Evolutionary conservation across 2,797 vertebrate genomes (phyloP), one percentile per base, ranked within the genome.

Genomic region (Liparis tanakae): DNA sequence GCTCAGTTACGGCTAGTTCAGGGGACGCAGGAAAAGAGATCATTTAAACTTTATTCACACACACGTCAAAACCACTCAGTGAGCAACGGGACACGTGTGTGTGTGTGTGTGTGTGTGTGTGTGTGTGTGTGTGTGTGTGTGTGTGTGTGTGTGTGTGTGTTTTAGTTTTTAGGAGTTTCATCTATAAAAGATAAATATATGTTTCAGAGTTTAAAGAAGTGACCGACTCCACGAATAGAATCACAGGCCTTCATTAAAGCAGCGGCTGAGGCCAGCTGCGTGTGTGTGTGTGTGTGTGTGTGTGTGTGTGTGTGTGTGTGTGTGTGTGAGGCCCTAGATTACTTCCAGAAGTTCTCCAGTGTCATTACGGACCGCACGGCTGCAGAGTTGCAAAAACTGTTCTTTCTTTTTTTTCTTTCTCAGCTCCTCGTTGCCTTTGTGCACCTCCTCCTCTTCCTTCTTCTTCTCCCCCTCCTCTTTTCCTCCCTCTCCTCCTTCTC

Each of bases 171-270:
- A 72, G 61, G 75, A 83, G 75, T 81, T 80, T 13, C n/a, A 74
- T 67, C 85, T 65, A 74, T 89, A 88, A 90, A 91, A 85, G 67
- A 79, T 61, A 82, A 74, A 76, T 80, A 66, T 90, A 73, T 89
- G 83, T 88, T 90, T 30, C 25, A 30, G 25, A 30, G 25, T 30
- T 30, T 30, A 30, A 30, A 30, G 25, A 30, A 85, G 76, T 79
- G 83, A 86, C 86, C 80, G 69, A 77, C 59, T 85, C 85, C 83
- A 79, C 85, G 89, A 92, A 92, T 93, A 93, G 86, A 93, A 91
- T 92, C 91, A 85, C 80, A 91, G 92, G 88, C 90, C 88, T 90
- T 91, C 91, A 92, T 93, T 93, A 92, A 81, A 89, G 87, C 76
- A 39, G 86, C 8, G 86, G n/a, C n/a, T n/a, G n/a, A n/a, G n/a